These are phyloP conservation scores for Radopholus similis DNA, from an alignment of 1,140 invertebrate species.

Conservation along the genomic window DNA sequence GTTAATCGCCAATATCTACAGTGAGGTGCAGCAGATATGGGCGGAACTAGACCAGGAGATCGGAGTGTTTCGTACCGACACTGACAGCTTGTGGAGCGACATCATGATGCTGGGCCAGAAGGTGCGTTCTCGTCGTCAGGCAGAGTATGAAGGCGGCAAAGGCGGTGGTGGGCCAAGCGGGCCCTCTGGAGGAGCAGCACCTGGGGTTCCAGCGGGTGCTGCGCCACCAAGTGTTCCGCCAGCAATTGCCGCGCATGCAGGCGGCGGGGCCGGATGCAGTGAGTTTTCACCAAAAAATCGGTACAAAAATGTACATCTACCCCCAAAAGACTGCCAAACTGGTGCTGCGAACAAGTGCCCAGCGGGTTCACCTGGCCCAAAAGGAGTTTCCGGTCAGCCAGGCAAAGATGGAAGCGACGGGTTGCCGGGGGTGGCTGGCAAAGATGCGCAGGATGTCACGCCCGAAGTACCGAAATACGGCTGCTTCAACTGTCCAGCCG, in stretches of 20 bases:
- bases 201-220: conserved; percentile 19
- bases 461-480: conserved; percentile 42
- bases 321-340: conserved; percentile 38
- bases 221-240: conserved; percentile 45
- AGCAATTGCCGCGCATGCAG: conserved; percentile 4
- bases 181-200: not conserved
- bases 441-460: conserved; percentile 46
- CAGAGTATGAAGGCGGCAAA: conserved; percentile 35
- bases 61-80: conserved; percentile 45
- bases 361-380: conserved; percentile 55
- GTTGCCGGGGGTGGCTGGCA: conserved; percentile 38
- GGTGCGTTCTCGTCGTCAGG: conserved; percentile 36
- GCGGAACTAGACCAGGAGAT: conserved; percentile 54
- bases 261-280: conserved; percentile 35
- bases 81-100: conserved; percentile 56
- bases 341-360: conserved; percentile 52
- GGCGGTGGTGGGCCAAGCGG: not conserved
- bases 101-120: conserved; percentile 39
- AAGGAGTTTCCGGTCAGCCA: conserved; percentile 34
- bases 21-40: conserved; percentile 53
- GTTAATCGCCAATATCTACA: conserved; percentile 51
- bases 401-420: conserved; percentile 42
- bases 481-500: conserved; percentile 48
- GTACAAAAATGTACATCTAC: not conserved
- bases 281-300: not conserved